phyloP scores from a whole-genome alignment of 2,888 invertebrate genomes.

The Phorcus lineatus region DNA sequence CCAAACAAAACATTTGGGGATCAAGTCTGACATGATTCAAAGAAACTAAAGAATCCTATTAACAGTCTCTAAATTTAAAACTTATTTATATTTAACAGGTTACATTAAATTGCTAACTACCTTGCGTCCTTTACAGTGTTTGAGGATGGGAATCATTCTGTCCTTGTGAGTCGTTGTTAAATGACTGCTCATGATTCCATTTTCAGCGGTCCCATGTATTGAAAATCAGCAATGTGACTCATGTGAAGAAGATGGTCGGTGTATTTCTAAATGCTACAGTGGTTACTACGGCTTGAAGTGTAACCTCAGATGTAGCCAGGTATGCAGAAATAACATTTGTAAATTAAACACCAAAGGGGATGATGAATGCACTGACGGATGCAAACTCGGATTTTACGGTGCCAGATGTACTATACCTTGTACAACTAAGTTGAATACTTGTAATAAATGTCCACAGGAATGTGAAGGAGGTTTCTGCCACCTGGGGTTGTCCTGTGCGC shows the following conservation, averaged over 20 bases:
- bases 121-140: no score
- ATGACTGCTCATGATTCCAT: background rate
- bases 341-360: background rate
- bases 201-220: background rate
- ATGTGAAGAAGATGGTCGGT: background rate
- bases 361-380: background rate
- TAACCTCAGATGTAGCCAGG: background rate
- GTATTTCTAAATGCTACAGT: background rate
- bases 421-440: background rate
- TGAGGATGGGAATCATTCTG: no score
- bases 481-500: background rate
- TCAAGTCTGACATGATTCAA: no score
- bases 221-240: background rate
- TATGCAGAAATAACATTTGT: background rate
- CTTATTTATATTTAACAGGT: no score
- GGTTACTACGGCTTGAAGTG: background rate
- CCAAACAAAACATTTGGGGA: no score
- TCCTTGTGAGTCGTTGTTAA: no score
- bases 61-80: no score
- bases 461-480: constrained; percentile 1
- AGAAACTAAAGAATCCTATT: no score
- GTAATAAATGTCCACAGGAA: background rate
- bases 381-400: background rate
- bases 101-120: no score
- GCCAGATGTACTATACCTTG: background rate